These are phyloP conservation scores for Melanchra persicariae DNA, from an alignment of 2,888 invertebrate genomes.

Conservation along the genomic window DNA sequence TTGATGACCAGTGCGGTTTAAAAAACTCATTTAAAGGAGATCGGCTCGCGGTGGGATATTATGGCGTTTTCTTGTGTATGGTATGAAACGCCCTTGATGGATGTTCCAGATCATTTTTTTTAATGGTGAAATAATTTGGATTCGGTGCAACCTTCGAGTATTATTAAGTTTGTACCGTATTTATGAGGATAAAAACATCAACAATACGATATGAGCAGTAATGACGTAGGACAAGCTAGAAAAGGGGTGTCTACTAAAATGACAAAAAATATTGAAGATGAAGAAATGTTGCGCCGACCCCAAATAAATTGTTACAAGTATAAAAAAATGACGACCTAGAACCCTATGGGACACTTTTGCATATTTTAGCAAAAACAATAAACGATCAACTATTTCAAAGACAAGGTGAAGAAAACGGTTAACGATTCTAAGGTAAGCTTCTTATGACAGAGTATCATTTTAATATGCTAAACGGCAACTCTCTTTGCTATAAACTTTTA, in stretches of 20 bases:
- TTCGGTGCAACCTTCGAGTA: background rate
- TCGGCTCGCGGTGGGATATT: conserved; percentile 39
- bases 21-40: conserved; percentile 62
- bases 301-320: background rate
- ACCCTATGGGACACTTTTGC: conserved; percentile 18
- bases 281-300: background rate
- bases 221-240: too few species aligned
- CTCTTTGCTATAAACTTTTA: conserved; percentile 46
- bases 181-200: background rate
- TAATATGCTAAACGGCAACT: conserved; percentile 30
- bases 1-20: conserved; percentile 56
- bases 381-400: background rate
- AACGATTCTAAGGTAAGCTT: conserved; percentile 20
- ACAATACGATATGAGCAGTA: background rate
- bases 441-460: conserved; percentile 23
- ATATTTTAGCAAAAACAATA: background rate
- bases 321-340: background rate
- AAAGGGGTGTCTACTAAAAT: background rate
- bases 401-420: background rate
- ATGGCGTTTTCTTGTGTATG: conserved; percentile 51
- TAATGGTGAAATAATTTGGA: conserved; percentile 40
- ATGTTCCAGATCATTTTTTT: conserved; percentile 36
- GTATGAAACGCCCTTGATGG: conserved; percentile 50
- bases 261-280: background rate
- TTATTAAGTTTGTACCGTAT: background rate